Percentiles rank a stretch among this genome's conserved stretches.
Evolutionary conservation across 2,797 vertebrate species (phyloP).

Genomic region (Eidolon dupreanum): DNA sequence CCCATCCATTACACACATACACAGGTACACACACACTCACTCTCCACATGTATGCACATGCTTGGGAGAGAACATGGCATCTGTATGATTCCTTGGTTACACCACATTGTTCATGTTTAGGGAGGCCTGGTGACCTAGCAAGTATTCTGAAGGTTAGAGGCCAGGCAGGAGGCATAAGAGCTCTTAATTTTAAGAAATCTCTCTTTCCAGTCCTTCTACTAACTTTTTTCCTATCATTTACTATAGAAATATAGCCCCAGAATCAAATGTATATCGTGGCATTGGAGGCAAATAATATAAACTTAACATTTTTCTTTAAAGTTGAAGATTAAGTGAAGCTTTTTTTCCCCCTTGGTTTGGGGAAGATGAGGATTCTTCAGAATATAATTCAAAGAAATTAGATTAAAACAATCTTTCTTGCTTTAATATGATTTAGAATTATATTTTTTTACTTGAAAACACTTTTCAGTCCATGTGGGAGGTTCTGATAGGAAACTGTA

Average conservation of each 20-base stretch:
- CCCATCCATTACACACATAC: no score
- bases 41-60: background rate
- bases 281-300: background rate
- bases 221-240: background rate
- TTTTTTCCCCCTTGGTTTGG: background rate
- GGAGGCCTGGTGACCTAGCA: background rate
- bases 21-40: no score
- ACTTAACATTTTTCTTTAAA: background rate
- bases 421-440: background rate
- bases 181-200: background rate
- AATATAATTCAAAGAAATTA: conserved; percentile 9
- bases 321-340: background rate
- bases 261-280: background rate
- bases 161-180: background rate
- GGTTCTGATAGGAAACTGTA: background rate
- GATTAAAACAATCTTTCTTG: conserved; percentile 23
- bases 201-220: background rate
- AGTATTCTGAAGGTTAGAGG: background rate
- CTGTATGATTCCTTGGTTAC: background rate
- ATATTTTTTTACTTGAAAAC: conserved; percentile 24
- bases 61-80: background rate
- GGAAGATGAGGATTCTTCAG: background rate
- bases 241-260: background rate
- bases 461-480: background rate
- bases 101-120: background rate